Conservation (phyloP, 1,140 invertebrate genomes). For the Apis cerana region DNA sequence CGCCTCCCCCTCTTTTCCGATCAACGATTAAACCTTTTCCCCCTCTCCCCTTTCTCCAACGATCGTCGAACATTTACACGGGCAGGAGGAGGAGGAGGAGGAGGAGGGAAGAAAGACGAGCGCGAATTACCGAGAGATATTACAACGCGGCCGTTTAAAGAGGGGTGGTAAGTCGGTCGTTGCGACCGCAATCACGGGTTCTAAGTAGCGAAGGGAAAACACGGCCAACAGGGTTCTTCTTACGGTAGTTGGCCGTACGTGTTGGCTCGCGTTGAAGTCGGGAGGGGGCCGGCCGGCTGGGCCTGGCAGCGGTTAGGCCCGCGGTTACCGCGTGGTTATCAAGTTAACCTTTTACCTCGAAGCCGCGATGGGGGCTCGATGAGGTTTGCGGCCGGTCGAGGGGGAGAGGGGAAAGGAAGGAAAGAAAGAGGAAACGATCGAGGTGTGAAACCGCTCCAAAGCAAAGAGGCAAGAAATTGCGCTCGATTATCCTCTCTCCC, state of each 20-base stretch:
- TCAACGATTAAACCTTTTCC: neutral
- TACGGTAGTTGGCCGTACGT: conserved; percentile 66
- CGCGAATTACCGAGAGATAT: too few relatives aligned
- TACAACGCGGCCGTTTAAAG: conserved; percentile 18
- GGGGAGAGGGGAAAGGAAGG: conserved; percentile 25
- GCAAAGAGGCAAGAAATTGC: conserved; percentile 81
- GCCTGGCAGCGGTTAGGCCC: conserved; percentile 59
- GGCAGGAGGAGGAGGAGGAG: too few relatives aligned
- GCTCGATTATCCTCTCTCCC: conserved; percentile 75
- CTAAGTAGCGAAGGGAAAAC: conserved; percentile 62
- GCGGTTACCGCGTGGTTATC: conserved; percentile 79
- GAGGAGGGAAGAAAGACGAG: too few relatives aligned
- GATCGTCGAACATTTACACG: too few relatives aligned
- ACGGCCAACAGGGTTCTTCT: conserved; percentile 35
- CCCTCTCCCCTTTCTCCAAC: too few relatives aligned
- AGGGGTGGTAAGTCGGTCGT: conserved; percentile 37
- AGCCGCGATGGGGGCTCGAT: conserved; percentile 55
- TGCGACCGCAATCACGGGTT: conserved; percentile 58
- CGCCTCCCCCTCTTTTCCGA: neutral
- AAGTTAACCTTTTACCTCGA: conserved; percentile 80
- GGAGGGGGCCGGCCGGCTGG: conserved; percentile 28
- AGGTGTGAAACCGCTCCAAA: conserved; percentile 81
- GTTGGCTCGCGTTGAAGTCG: conserved; percentile 57
- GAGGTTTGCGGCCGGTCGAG: conserved; percentile 57
- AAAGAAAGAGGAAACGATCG: conserved; percentile 49